A percentile compares a stretch with the other conserved stretches of the same genome.
Conservation (phyloP, 37 sponge, comb jelly and placozoan genomes). For the Ianthella basta region DNA sequence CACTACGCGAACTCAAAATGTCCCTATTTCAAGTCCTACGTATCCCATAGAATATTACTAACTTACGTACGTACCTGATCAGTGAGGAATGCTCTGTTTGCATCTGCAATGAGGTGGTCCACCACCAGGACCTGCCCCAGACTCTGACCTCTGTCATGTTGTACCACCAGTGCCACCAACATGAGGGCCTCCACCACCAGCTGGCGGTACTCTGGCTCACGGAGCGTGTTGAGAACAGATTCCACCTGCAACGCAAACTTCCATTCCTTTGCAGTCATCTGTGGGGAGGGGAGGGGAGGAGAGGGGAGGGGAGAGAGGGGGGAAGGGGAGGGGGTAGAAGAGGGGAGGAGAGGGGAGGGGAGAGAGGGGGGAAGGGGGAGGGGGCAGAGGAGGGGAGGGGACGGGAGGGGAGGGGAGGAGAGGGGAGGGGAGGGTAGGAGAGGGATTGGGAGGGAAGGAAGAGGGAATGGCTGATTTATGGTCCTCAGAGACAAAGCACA, state of each 20-base stretch:
- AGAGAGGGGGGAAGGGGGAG: background rate
- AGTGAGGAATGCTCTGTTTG: constrained; percentile 59
- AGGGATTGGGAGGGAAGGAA: too few relatives aligned
- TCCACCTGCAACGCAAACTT: constrained; percentile 91
- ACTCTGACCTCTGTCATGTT: constrained; percentile 16
- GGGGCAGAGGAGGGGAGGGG: background rate
- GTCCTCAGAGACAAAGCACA: too few relatives aligned
- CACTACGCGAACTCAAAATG: too few relatives aligned
- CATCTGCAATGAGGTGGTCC: constrained; percentile 43
- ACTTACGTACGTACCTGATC: constrained; percentile 81
- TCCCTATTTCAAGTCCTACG: too few relatives aligned
- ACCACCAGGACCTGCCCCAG: constrained; percentile 50
- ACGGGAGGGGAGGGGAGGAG: background rate
- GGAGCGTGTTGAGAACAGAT: constrained; percentile 71
- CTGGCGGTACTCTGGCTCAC: constrained; percentile 89
- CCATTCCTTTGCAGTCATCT: constrained; percentile 92
- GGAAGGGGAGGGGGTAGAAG: background rate
- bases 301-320: background rate
- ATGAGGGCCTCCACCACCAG: constrained; percentile 88
- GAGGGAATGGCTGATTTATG: too few relatives aligned
- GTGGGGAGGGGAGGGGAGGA: background rate
- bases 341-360: background rate
- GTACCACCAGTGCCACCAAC: constrained; percentile 63
- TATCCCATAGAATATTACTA: too few relatives aligned
- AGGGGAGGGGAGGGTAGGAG: background rate